These are phyloP conservation scores for Zhuqinia jingwanae DNA, from an alignment of 2,888 invertebrate species.

Conservation along the genomic window DNA sequence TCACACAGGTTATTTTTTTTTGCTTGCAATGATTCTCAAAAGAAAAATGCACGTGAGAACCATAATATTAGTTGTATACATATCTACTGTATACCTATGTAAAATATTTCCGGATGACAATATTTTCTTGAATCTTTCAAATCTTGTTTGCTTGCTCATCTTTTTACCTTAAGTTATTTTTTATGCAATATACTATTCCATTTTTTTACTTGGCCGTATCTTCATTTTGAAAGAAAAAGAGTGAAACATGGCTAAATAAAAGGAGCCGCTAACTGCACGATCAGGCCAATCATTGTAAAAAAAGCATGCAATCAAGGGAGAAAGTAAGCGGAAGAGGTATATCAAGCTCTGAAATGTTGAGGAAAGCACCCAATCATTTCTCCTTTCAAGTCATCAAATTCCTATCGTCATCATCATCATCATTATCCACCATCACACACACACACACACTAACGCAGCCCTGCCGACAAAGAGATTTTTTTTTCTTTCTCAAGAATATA, in stretches of 20 bases:
- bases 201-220: background rate
- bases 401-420: background rate
- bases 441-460: background rate
- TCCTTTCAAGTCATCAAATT: slow-evolving; percentile 5
- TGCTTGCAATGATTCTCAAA: background rate
- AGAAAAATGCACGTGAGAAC: slow-evolving; percentile 6
- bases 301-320: slow-evolving; percentile 52
- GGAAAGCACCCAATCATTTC: slow-evolving; percentile 52
- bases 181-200: background rate
- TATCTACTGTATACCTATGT: background rate
- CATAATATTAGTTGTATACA: no score
- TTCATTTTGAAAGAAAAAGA: background rate
- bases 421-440: background rate
- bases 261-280: background rate
- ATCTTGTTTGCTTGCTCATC: background rate
- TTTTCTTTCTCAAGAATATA: slow-evolving; percentile 13
- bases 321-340: slow-evolving; percentile 58
- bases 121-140: slow-evolving; percentile 21
- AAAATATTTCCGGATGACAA: background rate
- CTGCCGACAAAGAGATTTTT: slow-evolving; percentile 39
- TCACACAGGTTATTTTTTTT: background rate
- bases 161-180: background rate
- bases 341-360: slow-evolving; percentile 27
- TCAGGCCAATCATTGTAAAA: slow-evolving; percentile 30
- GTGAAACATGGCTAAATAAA: slow-evolving; percentile 2